Base-by-base conservation (phyloP, 92 coral and sea anemone genomes). In the Zoanthus sociatus region DNA sequence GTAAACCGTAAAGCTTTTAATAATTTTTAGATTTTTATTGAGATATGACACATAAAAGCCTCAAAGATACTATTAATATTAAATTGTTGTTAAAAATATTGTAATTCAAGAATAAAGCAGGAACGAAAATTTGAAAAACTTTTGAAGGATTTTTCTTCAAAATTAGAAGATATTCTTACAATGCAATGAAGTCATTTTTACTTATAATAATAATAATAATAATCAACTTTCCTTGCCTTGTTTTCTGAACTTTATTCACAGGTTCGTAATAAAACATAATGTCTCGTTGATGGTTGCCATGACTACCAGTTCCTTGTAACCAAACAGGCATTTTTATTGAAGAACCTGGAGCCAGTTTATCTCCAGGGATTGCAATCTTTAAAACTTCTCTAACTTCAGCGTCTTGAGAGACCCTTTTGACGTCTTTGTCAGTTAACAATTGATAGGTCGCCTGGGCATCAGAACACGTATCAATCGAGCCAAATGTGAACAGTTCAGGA, bases 191-290 rank as follows among this genome's bases (percentile, higher is more conserved):
- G 56, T 44, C 15, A 2, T 21, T 78, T 7, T 21, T 32, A 2
- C 26, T 26, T 26, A 26, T 26, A 26, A 58, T 26, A 26, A 26
- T 26, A 26, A 26, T 26, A 26, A 26, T 26, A 26, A 26, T 26
- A 26, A 26, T 26, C 26, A 26, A 26, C 26, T 26, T 26, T 26
- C 26, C 86, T 54, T 73, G 95, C 99, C 99, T 90, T 94, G 92
- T 92, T 15, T 88, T 86, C 18, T 93, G 75, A 51, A 89, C 81
- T 44, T 92, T 89, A 32, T 91, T 92, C 55, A 83, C 87, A 10
- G 99, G 85, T 86, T 95, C 94, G 60, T 96, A 96, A 84, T 96
- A 96, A 87, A 96, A 95, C 94, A 93, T 60, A 66, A 96, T 78
- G 53, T 93, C 94, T 11, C 92, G 92, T 61, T 79, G 78, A 61